A percentile compares a stretch with the other conserved stretches of the same genome.
These are phyloP conservation scores for Notothenia rossii DNA, from an alignment of 2,113 vertebrate genomes.

Conservation along the genomic window DNA sequence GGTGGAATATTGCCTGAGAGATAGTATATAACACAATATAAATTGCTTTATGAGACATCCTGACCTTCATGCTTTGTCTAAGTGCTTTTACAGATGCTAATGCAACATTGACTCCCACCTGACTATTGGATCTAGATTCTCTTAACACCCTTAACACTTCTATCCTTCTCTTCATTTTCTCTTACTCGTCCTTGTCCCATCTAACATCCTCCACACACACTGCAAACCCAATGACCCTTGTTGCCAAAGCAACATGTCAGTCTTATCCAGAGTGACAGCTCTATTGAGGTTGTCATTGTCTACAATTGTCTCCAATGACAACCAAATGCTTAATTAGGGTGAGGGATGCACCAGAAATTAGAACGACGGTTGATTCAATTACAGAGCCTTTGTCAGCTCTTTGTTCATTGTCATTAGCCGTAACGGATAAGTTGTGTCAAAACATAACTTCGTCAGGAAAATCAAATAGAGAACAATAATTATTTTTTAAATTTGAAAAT, in stretches of 20 bases:
- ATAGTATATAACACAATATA: slow-evolving; percentile 20
- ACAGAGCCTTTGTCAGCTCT: slow-evolving; percentile 57
- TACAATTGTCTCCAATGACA: slow-evolving; percentile 69
- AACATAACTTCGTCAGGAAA: slow-evolving; percentile 43
- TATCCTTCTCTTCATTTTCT: slow-evolving; percentile 24
- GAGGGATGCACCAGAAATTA: slow-evolving; percentile 69
- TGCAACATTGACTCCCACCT: slow-evolving; percentile 35
- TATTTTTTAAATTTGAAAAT: slow-evolving; percentile 23
- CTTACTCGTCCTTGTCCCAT: slow-evolving; percentile 35
- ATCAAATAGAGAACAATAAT: slow-evolving; percentile 44
- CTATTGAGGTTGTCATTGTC: slow-evolving; percentile 73
- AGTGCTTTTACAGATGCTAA: slow-evolving; percentile 43
- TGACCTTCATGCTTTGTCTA: slow-evolving; percentile 48
- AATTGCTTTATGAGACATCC: slow-evolving; percentile 23
- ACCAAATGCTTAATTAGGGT: slow-evolving; percentile 67
- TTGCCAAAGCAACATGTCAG: slow-evolving; percentile 64
- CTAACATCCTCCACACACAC: slow-evolving; percentile 46
- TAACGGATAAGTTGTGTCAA: slow-evolving; percentile 39
- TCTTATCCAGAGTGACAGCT: slow-evolving; percentile 77
- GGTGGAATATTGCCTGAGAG: slow-evolving; percentile 9
- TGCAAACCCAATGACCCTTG: slow-evolving; percentile 67
- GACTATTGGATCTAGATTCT: slow-evolving; percentile 45
- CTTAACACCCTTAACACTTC: slow-evolving; percentile 30
- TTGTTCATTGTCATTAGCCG: slow-evolving; percentile 51
- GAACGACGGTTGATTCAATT: slow-evolving; percentile 75